phyloP scores from a whole-genome alignment of 2,888 invertebrate genomes.

The Dryadula phaetusa region DNA sequence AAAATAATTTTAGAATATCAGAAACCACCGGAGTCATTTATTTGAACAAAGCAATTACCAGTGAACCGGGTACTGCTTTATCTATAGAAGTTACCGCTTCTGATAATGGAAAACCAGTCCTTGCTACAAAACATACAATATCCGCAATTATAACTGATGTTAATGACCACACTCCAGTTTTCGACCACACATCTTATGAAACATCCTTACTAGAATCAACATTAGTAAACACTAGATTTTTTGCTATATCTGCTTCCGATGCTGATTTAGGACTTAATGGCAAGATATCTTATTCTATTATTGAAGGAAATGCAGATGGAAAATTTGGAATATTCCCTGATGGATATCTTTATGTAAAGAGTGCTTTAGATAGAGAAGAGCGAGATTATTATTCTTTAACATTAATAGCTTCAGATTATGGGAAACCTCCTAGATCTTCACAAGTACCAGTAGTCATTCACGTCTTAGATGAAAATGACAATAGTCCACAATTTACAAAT shows the following conservation, averaged over 20 bases:
- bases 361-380: conserved; percentile 94
- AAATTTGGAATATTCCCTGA: conserved; percentile 98
- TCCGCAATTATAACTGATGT: conserved; percentile 92
- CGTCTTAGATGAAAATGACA: conserved; percentile 98
- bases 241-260: conserved; percentile 95
- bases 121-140: conserved; percentile 90
- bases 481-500: conserved; percentile 96
- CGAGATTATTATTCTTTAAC: conserved; percentile 96
- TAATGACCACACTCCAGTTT: conserved; percentile 97
- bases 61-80: conserved; percentile 88
- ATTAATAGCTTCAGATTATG: conserved; percentile 92
- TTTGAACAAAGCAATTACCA: conserved; percentile 90
- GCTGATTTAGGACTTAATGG: conserved; percentile 93
- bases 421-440: conserved; percentile 90
- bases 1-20: conserved; percentile 92
- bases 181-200: conserved; percentile 96
- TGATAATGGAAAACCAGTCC: conserved; percentile 91
- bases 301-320: conserved; percentile 92
- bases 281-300: conserved; percentile 91
- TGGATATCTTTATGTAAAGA: conserved; percentile 95
- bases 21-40: conserved; percentile 95
- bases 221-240: conserved; percentile 95
- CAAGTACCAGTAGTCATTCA: conserved; percentile 96
- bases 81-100: conserved; percentile 92
- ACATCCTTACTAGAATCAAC: conserved; percentile 95